Evolutionary conservation across 2,113 vertebrate genomes (phyloP), one percentile per base, ranked within the genome.

Genomic region (Ailuropoda melanoleuca): DNA sequence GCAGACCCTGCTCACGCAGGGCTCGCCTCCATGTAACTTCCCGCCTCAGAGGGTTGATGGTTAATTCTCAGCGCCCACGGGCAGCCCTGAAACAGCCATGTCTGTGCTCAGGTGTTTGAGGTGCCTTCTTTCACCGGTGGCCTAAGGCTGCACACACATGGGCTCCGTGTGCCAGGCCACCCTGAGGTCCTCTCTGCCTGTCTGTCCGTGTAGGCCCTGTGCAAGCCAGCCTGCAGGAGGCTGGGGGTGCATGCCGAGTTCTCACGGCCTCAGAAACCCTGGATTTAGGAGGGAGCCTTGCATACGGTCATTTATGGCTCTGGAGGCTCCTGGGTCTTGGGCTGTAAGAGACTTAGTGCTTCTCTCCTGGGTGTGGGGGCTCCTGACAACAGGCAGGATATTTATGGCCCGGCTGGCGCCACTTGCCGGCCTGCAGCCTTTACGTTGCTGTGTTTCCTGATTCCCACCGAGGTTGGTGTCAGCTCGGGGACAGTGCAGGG

Each of bases 141-240:
- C 80, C 56, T 11, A 18, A 60, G 19, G 21, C 56, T 12, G 0
- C 0, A 0, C 56, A 19, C 14, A 1, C 0, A 0, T 18, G 29
- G 46, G 13, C 43, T 68, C 31, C 21, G 13, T 17, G 39, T 43
- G 34, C 55, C n/a, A 14, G 86, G 55, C 72, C 29, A 11, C 48
- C 26, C 48, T 26, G 4, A 1, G 23, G 1, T 24, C 31, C 31
- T 50, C 53, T 37, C 24, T 50, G 56, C 72, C 34, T 21, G 0
- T 56, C 37, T 70, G 3, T 95, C 62, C 50, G 90, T 2, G 0
- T 4, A 53, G 50, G 56, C n/a, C 1, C 34, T 24, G 1, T 43
- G 26, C 55, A 18, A 26, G 26, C 78, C 4, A 4, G 29, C 34
- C 37, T 12, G 0, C 8, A 9, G 39, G 24, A 37, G 21, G 8